phyloP scores from a whole-genome alignment of 2,888 invertebrate species.

The Ethmia dodecea region DNA sequence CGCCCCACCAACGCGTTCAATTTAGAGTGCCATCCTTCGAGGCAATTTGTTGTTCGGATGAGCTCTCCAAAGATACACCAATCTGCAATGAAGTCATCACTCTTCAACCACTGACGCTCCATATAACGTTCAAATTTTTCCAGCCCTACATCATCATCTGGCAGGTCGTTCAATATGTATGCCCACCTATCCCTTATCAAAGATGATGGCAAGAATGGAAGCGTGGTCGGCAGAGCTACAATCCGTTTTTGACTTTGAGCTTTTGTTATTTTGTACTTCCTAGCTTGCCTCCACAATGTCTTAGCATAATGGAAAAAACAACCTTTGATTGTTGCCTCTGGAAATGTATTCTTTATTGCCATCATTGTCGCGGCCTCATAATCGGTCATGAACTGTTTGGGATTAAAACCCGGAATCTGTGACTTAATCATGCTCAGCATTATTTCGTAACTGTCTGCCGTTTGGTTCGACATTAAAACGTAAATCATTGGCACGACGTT shows the following conservation, averaged over 20 bases:
- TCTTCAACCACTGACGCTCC: constrained; percentile 1
- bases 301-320: constrained; percentile 1
- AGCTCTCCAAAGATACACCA: neutral
- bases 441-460: constrained; percentile 1
- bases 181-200: neutral
- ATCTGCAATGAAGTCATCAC: neutral
- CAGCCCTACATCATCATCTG: neutral
- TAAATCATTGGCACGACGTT: constrained; percentile 9
- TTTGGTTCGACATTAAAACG: constrained; percentile 3
- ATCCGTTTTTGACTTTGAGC: neutral
- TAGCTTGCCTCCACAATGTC: neutral
- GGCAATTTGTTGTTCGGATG: neutral
- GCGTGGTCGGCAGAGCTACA: neutral
- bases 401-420: neutral
- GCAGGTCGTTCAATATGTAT: neutral
- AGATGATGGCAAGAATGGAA: neutral
- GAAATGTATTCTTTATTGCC: neutral
- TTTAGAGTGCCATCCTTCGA: neutral
- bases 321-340: constrained; percentile 1
- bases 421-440: constrained; percentile 1
- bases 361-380: constrained; percentile 1
- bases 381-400: constrained; percentile 2
- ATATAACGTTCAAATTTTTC: neutral
- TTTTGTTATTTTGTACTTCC: neutral
- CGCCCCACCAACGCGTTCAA: neutral